These are phyloP conservation scores for Oasisia sp. DNA, from an alignment of 2,888 invertebrate genomes.

Conservation along the genomic window DNA sequence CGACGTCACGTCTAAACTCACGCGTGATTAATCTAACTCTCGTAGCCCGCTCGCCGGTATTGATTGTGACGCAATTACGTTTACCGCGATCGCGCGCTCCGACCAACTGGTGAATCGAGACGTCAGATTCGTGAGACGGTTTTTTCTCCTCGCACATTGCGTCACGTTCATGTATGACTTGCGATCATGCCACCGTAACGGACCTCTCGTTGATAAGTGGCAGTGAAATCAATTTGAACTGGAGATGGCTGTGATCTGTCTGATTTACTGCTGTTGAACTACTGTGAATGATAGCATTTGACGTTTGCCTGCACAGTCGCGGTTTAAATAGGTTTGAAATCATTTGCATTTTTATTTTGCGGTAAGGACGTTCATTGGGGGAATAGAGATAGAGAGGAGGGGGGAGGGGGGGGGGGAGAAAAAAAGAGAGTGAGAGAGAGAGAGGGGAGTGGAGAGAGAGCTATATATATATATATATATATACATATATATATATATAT, in stretches of 20 bases:
- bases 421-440: too few species aligned
- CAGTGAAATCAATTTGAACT: not conserved
- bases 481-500: too few species aligned
- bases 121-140: not conserved
- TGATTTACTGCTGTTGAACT: not conserved
- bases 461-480: too few species aligned
- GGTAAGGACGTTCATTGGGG: too few species aligned
- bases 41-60: not conserved
- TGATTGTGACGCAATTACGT: conserved; percentile 9
- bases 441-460: too few species aligned
- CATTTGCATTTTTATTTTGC: too few species aligned
- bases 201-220: not conserved
- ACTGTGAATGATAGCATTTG: too few species aligned
- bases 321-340: too few species aligned
- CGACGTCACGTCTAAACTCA: not conserved
- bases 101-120: not conserved
- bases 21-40: not conserved
- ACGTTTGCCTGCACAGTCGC: too few species aligned
- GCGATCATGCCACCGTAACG: not conserved
- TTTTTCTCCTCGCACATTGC: not conserved
- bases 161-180: not conserved
- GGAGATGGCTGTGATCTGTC: not conserved
- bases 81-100: not conserved
- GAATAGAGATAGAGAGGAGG: too few species aligned
- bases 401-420: too few species aligned